Percentiles rank a stretch among this genome's conserved stretches.
phyloP scores from a whole-genome alignment of 2,888 invertebrate species.

The Boloria euphrosyne region DNA sequence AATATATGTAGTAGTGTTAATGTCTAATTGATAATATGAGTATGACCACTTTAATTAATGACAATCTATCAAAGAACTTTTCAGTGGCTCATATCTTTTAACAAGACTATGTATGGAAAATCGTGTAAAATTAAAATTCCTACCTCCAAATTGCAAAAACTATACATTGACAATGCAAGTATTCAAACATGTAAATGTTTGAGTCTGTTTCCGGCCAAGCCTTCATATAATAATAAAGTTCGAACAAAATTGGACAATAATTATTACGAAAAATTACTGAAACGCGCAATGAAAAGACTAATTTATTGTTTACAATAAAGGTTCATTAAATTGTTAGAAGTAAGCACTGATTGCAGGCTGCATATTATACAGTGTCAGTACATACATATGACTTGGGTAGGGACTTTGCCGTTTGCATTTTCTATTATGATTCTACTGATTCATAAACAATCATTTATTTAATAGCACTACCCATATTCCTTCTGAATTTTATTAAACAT shows the following conservation, averaged over 20 bases:
- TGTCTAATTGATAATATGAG: not conserved
- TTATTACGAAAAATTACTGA: not conserved
- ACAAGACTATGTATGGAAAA: not conserved
- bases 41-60: not conserved
- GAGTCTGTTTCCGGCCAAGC: not conserved
- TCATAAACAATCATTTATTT: too few species aligned
- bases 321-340: slow-evolving; percentile 1
- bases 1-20: slow-evolving; percentile 11
- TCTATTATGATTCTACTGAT: too few species aligned
- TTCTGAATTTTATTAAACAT: too few species aligned
- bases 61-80: slow-evolving; percentile 4
- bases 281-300: not conserved
- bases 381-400: too few species aligned
- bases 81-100: slow-evolving; percentile 18
- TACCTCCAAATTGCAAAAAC: too few species aligned
- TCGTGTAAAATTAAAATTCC: too few species aligned
- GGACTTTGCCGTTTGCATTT: too few species aligned
- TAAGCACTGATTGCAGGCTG: not conserved
- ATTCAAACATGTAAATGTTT: too few species aligned
- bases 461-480: too few species aligned
- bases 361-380: too few species aligned
- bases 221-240: not conserved
- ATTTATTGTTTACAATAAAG: not conserved
- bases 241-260: not conserved
- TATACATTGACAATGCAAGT: too few species aligned